Conservation (phyloP, 2,113 vertebrate genomes). For the Hiodon tergisus region DNA sequence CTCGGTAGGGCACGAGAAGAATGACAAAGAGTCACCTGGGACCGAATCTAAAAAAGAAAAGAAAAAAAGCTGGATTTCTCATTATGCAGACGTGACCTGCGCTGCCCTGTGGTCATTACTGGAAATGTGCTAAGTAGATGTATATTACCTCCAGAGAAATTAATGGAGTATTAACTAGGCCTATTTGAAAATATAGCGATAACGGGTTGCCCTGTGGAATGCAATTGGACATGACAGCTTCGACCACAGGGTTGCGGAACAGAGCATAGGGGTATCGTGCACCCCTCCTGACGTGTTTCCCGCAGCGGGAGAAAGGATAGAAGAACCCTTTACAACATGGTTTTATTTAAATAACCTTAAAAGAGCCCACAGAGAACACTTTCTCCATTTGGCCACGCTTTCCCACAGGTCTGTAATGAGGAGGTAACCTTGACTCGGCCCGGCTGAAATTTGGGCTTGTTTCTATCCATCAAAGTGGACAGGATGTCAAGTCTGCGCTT, state of each 20-base stretch:
- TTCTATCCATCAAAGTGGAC: too few species aligned
- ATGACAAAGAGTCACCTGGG: background rate
- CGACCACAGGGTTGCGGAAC: background rate
- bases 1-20: background rate
- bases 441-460: too few species aligned
- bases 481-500: too few species aligned
- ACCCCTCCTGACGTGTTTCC: background rate
- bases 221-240: constrained; percentile 11
- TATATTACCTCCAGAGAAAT: background rate
- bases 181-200: background rate
- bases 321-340: too few species aligned
- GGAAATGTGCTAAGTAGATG: background rate
- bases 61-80: background rate
- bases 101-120: background rate
- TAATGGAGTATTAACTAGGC: background rate
- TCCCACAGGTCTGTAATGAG: too few species aligned
- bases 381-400: too few species aligned
- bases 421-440: too few species aligned
- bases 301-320: too few species aligned
- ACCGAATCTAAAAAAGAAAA: background rate
- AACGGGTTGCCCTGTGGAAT: background rate
- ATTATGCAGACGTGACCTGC: background rate
- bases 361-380: too few species aligned
- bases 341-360: too few species aligned
- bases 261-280: background rate